Conservation (phyloP, 2,797 vertebrate species). For the Nannoperca australis region DNA sequence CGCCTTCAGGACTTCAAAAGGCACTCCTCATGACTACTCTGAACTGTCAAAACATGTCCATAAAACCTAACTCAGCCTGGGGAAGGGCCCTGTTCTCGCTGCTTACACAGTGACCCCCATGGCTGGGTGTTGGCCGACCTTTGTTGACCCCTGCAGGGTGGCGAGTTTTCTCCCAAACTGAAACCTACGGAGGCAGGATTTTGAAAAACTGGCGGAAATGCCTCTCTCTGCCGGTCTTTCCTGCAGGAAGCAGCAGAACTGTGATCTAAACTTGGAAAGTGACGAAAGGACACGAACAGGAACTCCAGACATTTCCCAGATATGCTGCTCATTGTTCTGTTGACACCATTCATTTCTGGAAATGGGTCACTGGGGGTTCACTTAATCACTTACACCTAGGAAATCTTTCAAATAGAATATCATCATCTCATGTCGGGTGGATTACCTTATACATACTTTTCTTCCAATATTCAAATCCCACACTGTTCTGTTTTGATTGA, state of each 20-base stretch:
- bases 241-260: slow-evolving; percentile 83
- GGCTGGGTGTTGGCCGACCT: slow-evolving; percentile 56
- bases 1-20: slow-evolving; percentile 62
- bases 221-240: slow-evolving; percentile 75
- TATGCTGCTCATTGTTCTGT: slow-evolving; percentile 70
- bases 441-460: background rate
- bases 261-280: slow-evolving; percentile 83
- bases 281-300: slow-evolving; percentile 82
- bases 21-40: slow-evolving; percentile 70
- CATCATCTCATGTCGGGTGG: background rate
- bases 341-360: slow-evolving; percentile 45
- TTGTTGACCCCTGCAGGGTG: slow-evolving; percentile 65
- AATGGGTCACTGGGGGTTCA: slow-evolving; percentile 29
- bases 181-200: slow-evolving; percentile 54
- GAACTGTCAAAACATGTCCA: slow-evolving; percentile 78
- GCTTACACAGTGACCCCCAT: slow-evolving; percentile 47
- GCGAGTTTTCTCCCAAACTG: slow-evolving; percentile 31
- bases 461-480: background rate
- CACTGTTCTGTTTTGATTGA: background rate
- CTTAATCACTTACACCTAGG: background rate
- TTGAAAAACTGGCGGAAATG: slow-evolving; percentile 82
- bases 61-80: slow-evolving; percentile 49
- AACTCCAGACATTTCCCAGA: slow-evolving; percentile 83
- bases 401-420: background rate
- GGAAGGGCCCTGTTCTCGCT: slow-evolving; percentile 22